Base-by-base conservation (phyloP, 2,797 vertebrate genomes). In the Crossoptilon crossoptilon region DNA sequence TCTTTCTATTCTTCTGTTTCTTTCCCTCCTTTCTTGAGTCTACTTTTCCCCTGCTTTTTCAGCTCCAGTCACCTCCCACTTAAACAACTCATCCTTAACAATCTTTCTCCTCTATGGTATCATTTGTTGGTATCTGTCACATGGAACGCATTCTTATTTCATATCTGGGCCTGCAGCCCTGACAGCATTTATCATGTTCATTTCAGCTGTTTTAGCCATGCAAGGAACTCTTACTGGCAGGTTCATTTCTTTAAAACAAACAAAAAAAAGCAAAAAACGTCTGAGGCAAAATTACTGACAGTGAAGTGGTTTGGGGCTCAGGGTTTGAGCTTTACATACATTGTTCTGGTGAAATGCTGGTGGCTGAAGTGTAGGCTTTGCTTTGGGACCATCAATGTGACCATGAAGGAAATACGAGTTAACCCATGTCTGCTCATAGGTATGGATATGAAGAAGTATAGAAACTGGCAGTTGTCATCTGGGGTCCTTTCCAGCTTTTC, bases 381-480 rank as follows among this genome's bases (percentile, higher is more conserved):
- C 55, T 55, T 24, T 64, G 44, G 37, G 11, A 71, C 27, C 26
- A 33, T 7, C 0, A 0, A 2, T 3, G 63, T 23, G 68, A 18
- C 69, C 43, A 10, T 37, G 48, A 55, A 44, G 41, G 48, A 43
- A 62, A 21, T 0, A 0, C 10, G 27, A 62, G 14, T 35, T 73
- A 63, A 29, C 17, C 46, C 3, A 1, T 7, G 11, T 37, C 37
- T 66, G 44, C 48, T 39, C n/a, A 37, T 10, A 18, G 49, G 10
- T 22, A 5, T 13, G 48, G 39, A 6, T 18, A 1, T 5, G 55
- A 63, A 81, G 6, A 70, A 22, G 51, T 55, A 37, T 3, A 73
- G 67, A n/a, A 91, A 62, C 24, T 14, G 35, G 46, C 3, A 31
- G 21, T 21, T 90, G 33, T 14, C 60, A 60, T 60, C 72, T 44